A percentile compares a stretch with the other conserved stretches of the same genome.
Evolutionary conservation across 2,797 vertebrate genomes (phyloP).

Genomic region (Sebastes minor): DNA sequence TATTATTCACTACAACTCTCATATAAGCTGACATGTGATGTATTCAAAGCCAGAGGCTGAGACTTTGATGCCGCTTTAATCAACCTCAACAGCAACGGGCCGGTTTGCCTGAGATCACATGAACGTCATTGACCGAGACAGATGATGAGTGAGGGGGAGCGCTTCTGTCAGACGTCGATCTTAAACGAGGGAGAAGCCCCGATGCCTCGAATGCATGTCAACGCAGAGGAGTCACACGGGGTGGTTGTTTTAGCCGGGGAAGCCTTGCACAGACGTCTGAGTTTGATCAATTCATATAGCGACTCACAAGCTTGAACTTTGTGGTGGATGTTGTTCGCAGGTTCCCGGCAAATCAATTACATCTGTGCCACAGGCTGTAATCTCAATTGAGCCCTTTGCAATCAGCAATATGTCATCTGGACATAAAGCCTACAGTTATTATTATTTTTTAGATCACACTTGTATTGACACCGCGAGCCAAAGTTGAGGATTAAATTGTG

Average conservation of each 20-base stretch:
- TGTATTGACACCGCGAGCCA: slow-evolving; percentile 3
- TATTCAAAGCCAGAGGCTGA: slow-evolving; percentile 31
- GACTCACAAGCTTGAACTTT: slow-evolving; percentile 8
- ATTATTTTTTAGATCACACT: not conserved
- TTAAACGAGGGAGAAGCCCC: slow-evolving; percentile 32
- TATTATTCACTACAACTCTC: slow-evolving; percentile 31
- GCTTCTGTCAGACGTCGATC: slow-evolving; percentile 21
- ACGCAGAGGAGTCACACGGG: slow-evolving; percentile 8
- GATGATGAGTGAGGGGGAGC: slow-evolving; percentile 37
- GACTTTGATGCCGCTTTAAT: slow-evolving; percentile 59
- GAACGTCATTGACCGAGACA: slow-evolving; percentile 37
- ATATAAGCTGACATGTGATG: slow-evolving; percentile 36
- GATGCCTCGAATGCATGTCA: slow-evolving; percentile 4
- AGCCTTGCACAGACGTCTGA: not conserved
- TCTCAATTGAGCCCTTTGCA: slow-evolving; percentile 39
- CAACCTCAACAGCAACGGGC: slow-evolving; percentile 16
- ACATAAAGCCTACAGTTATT: slow-evolving; percentile 19
- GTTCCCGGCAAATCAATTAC: slow-evolving; percentile 41
- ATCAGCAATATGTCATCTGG: slow-evolving; percentile 49
- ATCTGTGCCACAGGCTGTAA: slow-evolving; percentile 25
- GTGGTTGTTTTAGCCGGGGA: not conserved
- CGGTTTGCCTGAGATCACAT: slow-evolving; percentile 9
- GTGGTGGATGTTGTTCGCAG: slow-evolving; percentile 30
- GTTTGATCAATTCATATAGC: slow-evolving; percentile 37
- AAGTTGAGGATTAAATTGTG: slow-evolving; percentile 12